Evolutionary conservation across 1,140 invertebrate species (phyloP).

Genomic region (Cherax quadricarinatus): DNA sequence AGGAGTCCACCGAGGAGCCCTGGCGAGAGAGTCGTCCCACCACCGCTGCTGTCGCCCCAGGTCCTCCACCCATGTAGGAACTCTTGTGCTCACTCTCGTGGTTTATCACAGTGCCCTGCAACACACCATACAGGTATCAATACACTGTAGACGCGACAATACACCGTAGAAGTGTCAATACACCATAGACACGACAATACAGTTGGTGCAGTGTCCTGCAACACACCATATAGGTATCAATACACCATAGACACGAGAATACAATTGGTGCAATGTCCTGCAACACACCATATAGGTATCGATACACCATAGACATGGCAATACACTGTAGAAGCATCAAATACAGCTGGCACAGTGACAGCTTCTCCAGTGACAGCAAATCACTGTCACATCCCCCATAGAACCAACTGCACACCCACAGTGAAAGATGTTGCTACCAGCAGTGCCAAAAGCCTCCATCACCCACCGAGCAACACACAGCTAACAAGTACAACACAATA

Average conservation of each 20-base stretch:
- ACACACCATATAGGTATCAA: constrained; percentile 46
- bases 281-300: too few relatives aligned
- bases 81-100: constrained; percentile 72
- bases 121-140: constrained; percentile 45
- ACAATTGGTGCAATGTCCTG: too few relatives aligned
- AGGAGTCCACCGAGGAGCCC: constrained; percentile 73
- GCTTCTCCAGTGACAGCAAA: constrained; percentile 6
- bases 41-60: constrained; percentile 56
- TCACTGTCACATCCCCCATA: background rate
- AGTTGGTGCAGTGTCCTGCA: constrained; percentile 56
- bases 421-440: background rate
- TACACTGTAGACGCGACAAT: background rate
- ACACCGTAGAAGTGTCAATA: too few relatives aligned
- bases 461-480: background rate
- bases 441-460: background rate
- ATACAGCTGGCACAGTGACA: constrained; percentile 14
- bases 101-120: constrained; percentile 73
- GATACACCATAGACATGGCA: background rate
- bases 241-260: background rate
- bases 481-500: background rate
- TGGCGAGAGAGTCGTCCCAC: constrained; percentile 73
- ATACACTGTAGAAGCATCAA: constrained; percentile 40
- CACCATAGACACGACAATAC: background rate
- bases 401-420: background rate
- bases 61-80: constrained; percentile 60